These are phyloP conservation scores for Condylura cristata DNA, from an alignment of 2,113 vertebrate species.

Conservation along the genomic window DNA sequence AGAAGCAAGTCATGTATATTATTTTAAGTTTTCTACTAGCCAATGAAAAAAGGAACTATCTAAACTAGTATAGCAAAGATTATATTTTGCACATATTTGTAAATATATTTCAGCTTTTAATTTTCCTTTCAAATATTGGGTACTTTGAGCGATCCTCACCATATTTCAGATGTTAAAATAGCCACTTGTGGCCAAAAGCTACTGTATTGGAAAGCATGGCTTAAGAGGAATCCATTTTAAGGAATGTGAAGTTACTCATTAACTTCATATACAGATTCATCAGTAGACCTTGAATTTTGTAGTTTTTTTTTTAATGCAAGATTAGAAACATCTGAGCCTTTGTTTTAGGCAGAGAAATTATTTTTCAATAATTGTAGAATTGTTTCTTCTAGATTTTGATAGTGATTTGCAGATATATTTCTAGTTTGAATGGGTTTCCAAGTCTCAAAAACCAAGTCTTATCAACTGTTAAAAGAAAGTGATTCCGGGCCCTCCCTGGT, in stretches of 20 bases:
- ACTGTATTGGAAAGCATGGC: not conserved
- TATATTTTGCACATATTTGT: not conserved
- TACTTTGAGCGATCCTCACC: not conserved
- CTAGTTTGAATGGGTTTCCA: not conserved
- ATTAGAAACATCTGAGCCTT: not conserved
- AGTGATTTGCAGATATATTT: not conserved
- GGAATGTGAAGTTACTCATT: not conserved
- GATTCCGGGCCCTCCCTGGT: too few relatives aligned
- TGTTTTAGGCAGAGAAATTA: not conserved
- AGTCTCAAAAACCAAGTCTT: not conserved
- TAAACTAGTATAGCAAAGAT: not conserved
- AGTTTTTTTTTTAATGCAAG: not conserved
- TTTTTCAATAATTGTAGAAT: not conserved
- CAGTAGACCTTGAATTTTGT: not conserved
- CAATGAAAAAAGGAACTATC: not conserved
- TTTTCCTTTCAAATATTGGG: not conserved
- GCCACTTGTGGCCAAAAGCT: too few relatives aligned
- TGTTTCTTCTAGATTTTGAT: not conserved
- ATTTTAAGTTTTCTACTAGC: not conserved
- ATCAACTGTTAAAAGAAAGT: not conserved
- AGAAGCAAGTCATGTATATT: not conserved
- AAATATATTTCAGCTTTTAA: not conserved
- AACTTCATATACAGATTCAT: not conserved
- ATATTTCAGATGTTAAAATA: too few relatives aligned
- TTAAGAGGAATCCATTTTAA: not conserved